phyloP scores from a whole-genome alignment of 2,797 vertebrate species.

The Kryptopterus vitreolus region DNA sequence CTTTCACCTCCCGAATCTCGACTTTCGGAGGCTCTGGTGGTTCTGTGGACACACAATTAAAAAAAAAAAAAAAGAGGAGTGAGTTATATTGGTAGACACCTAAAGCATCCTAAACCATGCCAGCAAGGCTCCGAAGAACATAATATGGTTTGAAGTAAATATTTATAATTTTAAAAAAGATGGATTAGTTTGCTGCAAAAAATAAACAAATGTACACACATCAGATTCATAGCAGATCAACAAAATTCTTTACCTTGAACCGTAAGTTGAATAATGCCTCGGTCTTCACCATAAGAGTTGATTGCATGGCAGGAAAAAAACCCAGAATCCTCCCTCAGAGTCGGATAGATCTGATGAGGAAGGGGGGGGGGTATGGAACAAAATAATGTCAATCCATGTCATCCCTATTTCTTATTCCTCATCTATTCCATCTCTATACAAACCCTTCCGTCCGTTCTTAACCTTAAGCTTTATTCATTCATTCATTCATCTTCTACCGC shows the following conservation, averaged over 20 bases:
- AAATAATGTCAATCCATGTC: too few species aligned
- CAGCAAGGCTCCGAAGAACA: background rate
- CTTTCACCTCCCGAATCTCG: slow-evolving; percentile 94
- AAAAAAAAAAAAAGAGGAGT: background rate
- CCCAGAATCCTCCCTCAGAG: slow-evolving; percentile 94
- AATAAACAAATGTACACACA: background rate
- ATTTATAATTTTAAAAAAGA: background rate
- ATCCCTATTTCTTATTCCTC: too few species aligned
- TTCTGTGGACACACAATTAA: slow-evolving; percentile 68
- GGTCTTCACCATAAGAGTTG: slow-evolving; percentile 96
- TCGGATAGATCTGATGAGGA: slow-evolving; percentile 86
- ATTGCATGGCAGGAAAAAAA: slow-evolving; percentile 99
- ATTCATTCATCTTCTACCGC: too few species aligned
- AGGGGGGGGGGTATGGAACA: background rate
- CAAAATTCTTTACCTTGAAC: slow-evolving; percentile 87
- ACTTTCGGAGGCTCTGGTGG: slow-evolving; percentile 96
- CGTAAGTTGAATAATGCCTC: slow-evolving; percentile 97
- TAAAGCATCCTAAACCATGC: background rate
- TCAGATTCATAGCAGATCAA: background rate
- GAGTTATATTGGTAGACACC: background rate
- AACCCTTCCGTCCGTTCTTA: background rate
- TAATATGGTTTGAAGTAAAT: background rate
- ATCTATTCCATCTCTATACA: background rate
- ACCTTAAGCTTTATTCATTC: background rate
- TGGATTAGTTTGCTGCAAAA: background rate